Base-by-base conservation (phyloP, 2,888 invertebrate genomes). In the Eupithecia tripunctaria region DNA sequence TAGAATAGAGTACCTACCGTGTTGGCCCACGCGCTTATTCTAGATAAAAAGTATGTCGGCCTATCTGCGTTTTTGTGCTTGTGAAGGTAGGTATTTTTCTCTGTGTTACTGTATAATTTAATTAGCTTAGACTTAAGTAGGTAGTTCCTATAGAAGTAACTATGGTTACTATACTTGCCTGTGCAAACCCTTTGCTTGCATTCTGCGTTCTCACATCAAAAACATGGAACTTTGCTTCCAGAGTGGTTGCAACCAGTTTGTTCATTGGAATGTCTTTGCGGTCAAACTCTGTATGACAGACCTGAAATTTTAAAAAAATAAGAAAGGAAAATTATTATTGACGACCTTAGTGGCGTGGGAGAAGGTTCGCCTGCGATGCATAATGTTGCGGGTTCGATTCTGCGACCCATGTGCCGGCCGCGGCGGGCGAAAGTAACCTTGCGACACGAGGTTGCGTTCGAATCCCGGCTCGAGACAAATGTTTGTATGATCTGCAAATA, bases 201-300 rank as follows among this genome's bases (percentile, higher is more conserved):
- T 98, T 98, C 81, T 98, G 97, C 0, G 98, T 98, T 80, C 98
- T 96, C 78, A 98, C 95, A 87, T 99, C 99, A 86, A 97, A 99
- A 0, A 98, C 96, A 86, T 97, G 96, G 74, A 99, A 96, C 79
- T 98, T 98, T 0, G 98, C 97, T 88, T 99, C 99, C 8, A 99
- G 90, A 0, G 99, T 98, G 0, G 99, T 98, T 0, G 97, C 98
- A 0, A 97, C 97, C 80, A 99, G 89, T 92, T 99, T 99, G 88
- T 99, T 99, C 98, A 99, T 99, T 75, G 96, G 96, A 84, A 99
- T 99, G 85, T 99, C 98, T 85, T 97, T 97, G 41, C 99, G 95
- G 87, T 99, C 99, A 89, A 99, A 99, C 88, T 99, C 98, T 41
- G 98, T 81, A 27, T 96, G 95, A 82, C 98, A 99, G 0, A 98